These are phyloP conservation scores for Orchesellides sinensis DNA, from an alignment of 2,888 invertebrate species.

Conservation along the genomic window DNA sequence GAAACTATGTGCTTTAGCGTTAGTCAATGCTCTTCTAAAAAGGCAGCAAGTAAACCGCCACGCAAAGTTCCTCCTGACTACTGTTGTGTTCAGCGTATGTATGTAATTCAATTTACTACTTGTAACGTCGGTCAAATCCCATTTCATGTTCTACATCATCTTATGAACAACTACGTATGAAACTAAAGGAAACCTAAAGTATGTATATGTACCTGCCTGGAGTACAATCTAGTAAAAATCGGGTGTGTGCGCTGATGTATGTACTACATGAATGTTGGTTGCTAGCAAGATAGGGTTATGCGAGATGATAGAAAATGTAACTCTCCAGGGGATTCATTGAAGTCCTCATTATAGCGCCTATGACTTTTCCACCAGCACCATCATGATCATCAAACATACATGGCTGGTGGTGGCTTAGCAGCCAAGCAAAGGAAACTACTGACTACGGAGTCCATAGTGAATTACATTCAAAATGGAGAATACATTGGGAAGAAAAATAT, in stretches of 20 bases:
- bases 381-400: not conserved
- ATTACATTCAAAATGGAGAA: not conserved
- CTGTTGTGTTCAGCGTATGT: not conserved
- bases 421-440: not conserved
- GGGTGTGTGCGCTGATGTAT: too few species aligned
- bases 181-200: not conserved
- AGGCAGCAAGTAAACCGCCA: not conserved
- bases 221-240: not conserved
- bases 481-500: not conserved
- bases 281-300: not conserved
- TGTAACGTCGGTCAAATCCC: not conserved
- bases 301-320: slow-evolving; percentile 53
- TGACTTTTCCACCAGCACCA: slow-evolving; percentile 15
- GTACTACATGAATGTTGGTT: too few species aligned
- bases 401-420: not conserved
- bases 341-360: slow-evolving; percentile 54
- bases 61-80: not conserved
- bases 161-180: not conserved
- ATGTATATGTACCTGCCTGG: not conserved
- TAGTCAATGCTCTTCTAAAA: not conserved
- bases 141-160: slow-evolving; percentile 14
- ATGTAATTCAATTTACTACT: slow-evolving; percentile 22
- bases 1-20: not conserved
- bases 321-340: slow-evolving; percentile 58
- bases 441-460: not conserved